phyloP scores from a whole-genome alignment of 2,113 vertebrate genomes.

The Stegastes partitus region DNA sequence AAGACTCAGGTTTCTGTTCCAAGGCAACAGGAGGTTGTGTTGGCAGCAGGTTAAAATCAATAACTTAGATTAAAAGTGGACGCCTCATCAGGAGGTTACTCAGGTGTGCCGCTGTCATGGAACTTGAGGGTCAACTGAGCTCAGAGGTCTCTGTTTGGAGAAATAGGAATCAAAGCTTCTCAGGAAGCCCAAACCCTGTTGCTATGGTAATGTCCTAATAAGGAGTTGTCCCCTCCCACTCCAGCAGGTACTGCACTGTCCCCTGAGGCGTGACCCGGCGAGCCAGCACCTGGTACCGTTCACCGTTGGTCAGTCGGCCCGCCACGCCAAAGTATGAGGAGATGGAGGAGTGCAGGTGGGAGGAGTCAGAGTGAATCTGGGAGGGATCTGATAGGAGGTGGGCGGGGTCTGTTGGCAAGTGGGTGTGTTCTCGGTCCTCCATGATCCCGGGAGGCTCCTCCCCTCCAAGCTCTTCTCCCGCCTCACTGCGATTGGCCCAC shows the following conservation, averaged over 20 bases:
- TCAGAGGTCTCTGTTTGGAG: not conserved
- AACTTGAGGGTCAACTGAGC: fast-evolving
- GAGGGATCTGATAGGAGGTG: constrained; percentile 64
- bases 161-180: constrained; percentile 34
- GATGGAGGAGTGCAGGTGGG: constrained; percentile 95
- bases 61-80: too few relatives aligned
- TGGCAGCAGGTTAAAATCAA: not conserved
- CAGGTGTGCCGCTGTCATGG: not conserved
- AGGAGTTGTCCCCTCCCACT: constrained; percentile 96
- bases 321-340: constrained; percentile 93
- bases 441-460: constrained; percentile 76
- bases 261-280: constrained; percentile 92
- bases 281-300: constrained; percentile 94
- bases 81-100: too few relatives aligned
- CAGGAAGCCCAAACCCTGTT: not conserved
- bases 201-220: constrained; percentile 78
- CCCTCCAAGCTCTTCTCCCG: constrained; percentile 77
- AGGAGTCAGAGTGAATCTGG: constrained; percentile 76
- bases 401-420: constrained; percentile 84
- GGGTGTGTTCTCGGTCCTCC: constrained; percentile 78
- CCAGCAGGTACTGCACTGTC: constrained; percentile 94
- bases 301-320: constrained; percentile 91
- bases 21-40: not conserved
- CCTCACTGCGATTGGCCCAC: constrained; percentile 83
- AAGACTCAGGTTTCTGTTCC: not conserved